Evolutionary conservation across 2,888 invertebrate genomes (phyloP).

Genomic region (Ischnus inquisitorius): DNA sequence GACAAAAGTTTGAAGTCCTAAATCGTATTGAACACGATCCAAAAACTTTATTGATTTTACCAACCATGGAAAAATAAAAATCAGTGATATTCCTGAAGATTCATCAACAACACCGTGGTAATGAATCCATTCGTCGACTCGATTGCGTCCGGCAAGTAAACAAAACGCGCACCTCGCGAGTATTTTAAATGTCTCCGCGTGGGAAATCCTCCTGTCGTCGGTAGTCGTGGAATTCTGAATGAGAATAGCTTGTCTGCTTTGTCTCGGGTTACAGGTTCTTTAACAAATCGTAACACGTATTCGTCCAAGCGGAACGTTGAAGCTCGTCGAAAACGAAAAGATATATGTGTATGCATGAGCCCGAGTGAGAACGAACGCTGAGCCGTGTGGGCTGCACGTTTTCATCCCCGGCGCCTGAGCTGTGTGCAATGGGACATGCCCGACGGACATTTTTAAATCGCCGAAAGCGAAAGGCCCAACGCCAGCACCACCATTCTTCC

Average conservation of each 20-base stretch:
- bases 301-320: constrained; percentile 64
- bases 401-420: constrained; percentile 62
- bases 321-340: constrained; percentile 9
- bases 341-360: neutral
- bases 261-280: constrained; percentile 69
- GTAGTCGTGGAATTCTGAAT: constrained; percentile 44
- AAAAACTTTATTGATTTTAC: neutral
- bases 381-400: constrained; percentile 58
- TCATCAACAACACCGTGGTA: neutral
- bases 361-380: neutral
- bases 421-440: constrained; percentile 36
- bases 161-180: neutral
- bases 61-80: neutral
- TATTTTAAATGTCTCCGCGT: constrained; percentile 37
- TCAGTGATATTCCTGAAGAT: neutral
- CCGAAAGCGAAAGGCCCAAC: constrained; percentile 52
- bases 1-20: neutral
- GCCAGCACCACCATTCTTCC: constrained; percentile 44
- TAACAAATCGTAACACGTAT: constrained; percentile 69
- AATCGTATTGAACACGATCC: neutral
- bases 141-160: neutral
- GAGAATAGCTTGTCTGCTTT: constrained; percentile 65
- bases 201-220: constrained; percentile 25
- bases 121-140: constrained; percentile 6
- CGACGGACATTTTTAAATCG: constrained; percentile 74